These are phyloP conservation scores for Microtus pennsylvanicus DNA, from an alignment of 2,113 vertebrate genomes.

Conservation along the genomic window DNA sequence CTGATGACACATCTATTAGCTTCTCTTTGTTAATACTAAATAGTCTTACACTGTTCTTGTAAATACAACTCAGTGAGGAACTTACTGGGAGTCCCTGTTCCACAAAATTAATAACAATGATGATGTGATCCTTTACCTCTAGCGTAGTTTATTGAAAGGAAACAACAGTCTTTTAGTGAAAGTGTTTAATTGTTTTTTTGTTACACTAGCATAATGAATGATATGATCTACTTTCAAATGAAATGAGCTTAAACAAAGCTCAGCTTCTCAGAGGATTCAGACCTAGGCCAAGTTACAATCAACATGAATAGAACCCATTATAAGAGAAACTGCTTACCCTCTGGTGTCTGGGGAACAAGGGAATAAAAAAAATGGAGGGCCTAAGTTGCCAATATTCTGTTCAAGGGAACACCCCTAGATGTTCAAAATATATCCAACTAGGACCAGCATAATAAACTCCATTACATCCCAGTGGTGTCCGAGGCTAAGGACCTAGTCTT, in stretches of 20 bases:
- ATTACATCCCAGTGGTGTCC: background rate
- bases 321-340: background rate
- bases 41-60: background rate
- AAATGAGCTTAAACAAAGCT: background rate
- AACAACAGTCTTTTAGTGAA: background rate
- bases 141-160: no score
- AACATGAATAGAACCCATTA: background rate
- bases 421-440: background rate
- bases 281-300: background rate
- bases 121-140: background rate
- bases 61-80: background rate
- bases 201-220: background rate
- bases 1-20: background rate
- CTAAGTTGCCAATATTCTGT: background rate
- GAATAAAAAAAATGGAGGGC: background rate
- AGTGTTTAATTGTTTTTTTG: background rate
- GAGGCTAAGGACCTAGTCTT: background rate
- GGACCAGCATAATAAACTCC: background rate
- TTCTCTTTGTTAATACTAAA: background rate
- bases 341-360: background rate
- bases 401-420: background rate
- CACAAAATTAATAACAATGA: background rate
- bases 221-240: background rate
- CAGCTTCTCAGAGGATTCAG: background rate
- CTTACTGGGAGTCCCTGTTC: background rate